Evolutionary conservation across 2,888 invertebrate genomes (phyloP).

Genomic region (Amaurobius ferox): DNA sequence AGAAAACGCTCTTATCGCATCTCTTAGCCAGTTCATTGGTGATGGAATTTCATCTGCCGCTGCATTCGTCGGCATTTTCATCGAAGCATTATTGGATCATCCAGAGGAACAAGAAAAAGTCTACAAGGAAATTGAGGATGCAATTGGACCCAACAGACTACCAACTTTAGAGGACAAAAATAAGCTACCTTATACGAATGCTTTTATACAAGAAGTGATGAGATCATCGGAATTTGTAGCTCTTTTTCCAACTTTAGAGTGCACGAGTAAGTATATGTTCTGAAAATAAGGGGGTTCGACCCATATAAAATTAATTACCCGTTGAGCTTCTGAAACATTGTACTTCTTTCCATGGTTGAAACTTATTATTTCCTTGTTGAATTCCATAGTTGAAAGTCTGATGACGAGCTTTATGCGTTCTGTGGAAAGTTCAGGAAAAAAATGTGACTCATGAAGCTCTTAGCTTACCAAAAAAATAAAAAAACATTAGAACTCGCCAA

Average conservation of each 20-base stretch:
- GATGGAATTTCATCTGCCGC: slow-evolving; percentile 16
- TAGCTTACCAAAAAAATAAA: too few relatives aligned
- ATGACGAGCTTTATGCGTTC: too few relatives aligned
- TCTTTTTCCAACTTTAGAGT: slow-evolving; percentile 10
- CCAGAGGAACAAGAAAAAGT: slow-evolving; percentile 41
- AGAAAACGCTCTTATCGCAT: slow-evolving; percentile 20
- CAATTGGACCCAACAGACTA: slow-evolving; percentile 14
- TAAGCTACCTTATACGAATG: slow-evolving; percentile 30
- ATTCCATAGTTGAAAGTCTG: too few relatives aligned
- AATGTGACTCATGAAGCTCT: too few relatives aligned
- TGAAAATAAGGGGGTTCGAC: too few relatives aligned
- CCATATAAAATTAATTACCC: too few relatives aligned
- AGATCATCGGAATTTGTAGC: slow-evolving; percentile 10
- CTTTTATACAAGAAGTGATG: slow-evolving; percentile 22
- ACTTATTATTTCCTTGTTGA: too few relatives aligned
- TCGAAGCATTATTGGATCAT: background rate
- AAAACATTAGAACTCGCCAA: too few relatives aligned
- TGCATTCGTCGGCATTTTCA: background rate
- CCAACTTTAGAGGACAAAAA: slow-evolving; percentile 32
- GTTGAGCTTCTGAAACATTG: too few relatives aligned
- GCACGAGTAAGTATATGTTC: slow-evolving; percentile 50
- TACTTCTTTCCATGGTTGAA: too few relatives aligned
- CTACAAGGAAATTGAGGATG: slow-evolving; percentile 25
- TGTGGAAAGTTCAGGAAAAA: too few relatives aligned
- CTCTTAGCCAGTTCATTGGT: slow-evolving; percentile 14